Conservation (phyloP, 1,140 invertebrate species). For the Drosophila parabipectinata region DNA sequence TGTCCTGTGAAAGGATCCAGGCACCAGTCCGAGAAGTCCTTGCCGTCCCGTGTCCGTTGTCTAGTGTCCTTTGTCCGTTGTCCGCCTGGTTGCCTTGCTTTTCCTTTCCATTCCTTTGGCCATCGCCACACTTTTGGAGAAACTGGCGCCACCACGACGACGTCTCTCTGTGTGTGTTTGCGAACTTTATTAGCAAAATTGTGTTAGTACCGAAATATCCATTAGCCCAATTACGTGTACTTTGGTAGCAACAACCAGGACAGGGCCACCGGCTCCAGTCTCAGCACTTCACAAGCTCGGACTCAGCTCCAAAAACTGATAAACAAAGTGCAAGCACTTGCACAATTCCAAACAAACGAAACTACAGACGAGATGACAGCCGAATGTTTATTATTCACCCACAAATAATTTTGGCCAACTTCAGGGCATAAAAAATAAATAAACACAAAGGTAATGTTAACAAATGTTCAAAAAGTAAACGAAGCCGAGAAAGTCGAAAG, state of each 20-base stretch:
- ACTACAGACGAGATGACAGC: conserved; percentile 48
- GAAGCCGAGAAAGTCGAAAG: conserved; percentile 15
- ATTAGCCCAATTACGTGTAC: conserved; percentile 82
- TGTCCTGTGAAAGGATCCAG: conserved; percentile 24
- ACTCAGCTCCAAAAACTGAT: conserved; percentile 42
- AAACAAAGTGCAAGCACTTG: conserved; percentile 68
- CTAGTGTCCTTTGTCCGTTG: conserved; percentile 4
- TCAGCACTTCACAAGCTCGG: conserved; percentile 18
- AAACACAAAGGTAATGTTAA: conserved; percentile 10
- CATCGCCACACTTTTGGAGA: conserved; percentile 41
- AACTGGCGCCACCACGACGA: conserved; percentile 15
- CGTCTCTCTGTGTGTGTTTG: conserved; percentile 60
- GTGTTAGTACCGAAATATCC: conserved; percentile 81
- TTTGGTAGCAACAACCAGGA: conserved; percentile 59
- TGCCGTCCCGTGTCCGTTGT: conserved; percentile 10
- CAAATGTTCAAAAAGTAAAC: conserved; percentile 37
- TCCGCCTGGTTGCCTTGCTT: conserved; percentile 21
- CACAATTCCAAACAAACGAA: conserved; percentile 58
- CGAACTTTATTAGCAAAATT: conserved; percentile 82
- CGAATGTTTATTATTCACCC: conserved; percentile 21
- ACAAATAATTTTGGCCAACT: conserved; percentile 26
- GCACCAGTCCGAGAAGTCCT: conserved; percentile 11
- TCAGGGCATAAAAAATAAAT: conserved; percentile 4
- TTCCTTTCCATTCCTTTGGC: conserved; percentile 38
- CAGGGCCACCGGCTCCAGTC: conserved; percentile 18